phyloP scores from a whole-genome alignment of 2,888 invertebrate genomes.

The Zygogramma bicolorata region DNA sequence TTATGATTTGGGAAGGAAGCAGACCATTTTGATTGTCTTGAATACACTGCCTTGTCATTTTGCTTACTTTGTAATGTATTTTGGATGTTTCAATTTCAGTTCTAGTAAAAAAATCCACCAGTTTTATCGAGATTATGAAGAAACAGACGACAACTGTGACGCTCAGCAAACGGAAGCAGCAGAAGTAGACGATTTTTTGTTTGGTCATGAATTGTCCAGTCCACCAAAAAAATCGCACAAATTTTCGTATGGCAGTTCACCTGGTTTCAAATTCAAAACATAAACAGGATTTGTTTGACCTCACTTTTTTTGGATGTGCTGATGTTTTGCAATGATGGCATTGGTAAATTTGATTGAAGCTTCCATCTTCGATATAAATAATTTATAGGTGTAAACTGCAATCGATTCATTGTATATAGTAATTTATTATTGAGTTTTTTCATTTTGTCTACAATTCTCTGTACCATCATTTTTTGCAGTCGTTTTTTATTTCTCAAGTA shows the following conservation, averaged over 20 bases:
- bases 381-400: neutral
- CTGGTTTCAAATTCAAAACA: conserved; percentile 65
- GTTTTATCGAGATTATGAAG: conserved; percentile 69
- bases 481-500: neutral
- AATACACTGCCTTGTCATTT: too few species aligned
- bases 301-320: neutral
- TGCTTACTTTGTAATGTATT: neutral
- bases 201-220: conserved; percentile 48
- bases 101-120: conserved; percentile 63
- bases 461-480: neutral
- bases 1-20: neutral
- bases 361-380: too few species aligned
- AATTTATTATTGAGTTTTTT: too few species aligned
- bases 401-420: too few species aligned
- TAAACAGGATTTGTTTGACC: neutral
- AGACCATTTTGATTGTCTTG: too few species aligned
- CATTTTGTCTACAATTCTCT: too few species aligned
- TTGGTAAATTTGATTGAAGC: neutral
- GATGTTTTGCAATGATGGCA: neutral
- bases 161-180: conserved; percentile 49
- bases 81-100: conserved; percentile 40
- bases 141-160: conserved; percentile 58
- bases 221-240: conserved; percentile 48
- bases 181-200: conserved; percentile 59
- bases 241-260: conserved; percentile 67